Conservation (phyloP, 2,113 vertebrate genomes). For the Zosterops japonicus region DNA sequence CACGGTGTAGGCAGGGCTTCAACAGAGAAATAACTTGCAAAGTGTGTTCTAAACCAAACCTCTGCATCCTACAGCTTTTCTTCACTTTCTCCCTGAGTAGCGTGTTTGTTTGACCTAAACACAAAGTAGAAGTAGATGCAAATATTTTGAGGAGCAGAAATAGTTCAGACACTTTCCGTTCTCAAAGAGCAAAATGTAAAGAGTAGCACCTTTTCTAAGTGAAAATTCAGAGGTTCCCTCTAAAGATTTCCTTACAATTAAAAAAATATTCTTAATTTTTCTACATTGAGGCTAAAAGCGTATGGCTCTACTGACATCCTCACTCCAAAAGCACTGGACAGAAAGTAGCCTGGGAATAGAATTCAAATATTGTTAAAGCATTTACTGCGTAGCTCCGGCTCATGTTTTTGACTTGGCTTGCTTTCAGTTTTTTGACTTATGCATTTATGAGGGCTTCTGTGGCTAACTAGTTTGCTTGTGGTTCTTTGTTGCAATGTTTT, state of each 20-base stretch:
- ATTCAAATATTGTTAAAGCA: not conserved
- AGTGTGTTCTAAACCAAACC: not conserved
- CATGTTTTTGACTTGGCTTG: not conserved
- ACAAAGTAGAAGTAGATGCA: not conserved
- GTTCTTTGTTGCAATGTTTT: conserved; percentile 45
- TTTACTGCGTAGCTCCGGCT: not conserved
- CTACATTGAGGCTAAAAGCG: not conserved
- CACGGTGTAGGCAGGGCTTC: fast-evolving
- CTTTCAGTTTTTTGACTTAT: conserved; percentile 42
- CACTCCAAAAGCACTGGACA: not conserved
- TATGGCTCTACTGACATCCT: not conserved
- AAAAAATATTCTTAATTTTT: not conserved
- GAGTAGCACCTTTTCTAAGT: not conserved
- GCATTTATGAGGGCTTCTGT: conserved; percentile 12
- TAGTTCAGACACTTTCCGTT: not conserved
- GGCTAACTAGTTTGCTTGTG: conserved; percentile 30
- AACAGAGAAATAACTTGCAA: not conserved
- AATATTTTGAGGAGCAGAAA: not conserved
- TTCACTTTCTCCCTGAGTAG: not conserved
- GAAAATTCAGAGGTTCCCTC: not conserved
- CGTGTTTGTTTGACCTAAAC: not conserved
- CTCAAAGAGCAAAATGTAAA: not conserved
- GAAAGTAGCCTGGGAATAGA: not conserved
- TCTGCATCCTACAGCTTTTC: not conserved
- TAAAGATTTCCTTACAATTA: not conserved